Evolutionary conservation across 2,888 invertebrate species (phyloP).

Genomic region (Mimachlamys varia): DNA sequence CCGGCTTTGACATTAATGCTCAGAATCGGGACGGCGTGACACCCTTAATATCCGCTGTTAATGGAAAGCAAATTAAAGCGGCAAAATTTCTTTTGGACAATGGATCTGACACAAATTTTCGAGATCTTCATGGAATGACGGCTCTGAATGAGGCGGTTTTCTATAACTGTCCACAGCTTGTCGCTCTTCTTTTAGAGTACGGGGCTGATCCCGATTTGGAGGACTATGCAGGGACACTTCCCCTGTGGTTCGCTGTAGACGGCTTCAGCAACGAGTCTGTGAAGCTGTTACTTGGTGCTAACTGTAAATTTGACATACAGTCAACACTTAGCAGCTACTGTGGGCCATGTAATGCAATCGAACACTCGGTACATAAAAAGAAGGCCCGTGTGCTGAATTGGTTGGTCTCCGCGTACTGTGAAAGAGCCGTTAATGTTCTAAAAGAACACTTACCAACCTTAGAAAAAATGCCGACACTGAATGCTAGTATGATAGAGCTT

Average conservation of each 20-base stretch:
- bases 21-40: conserved; percentile 73
- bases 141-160: conserved; percentile 79
- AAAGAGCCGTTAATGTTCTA: conserved; percentile 63
- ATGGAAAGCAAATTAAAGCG: conserved; percentile 68
- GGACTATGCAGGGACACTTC: conserved; percentile 76
- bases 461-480: conserved; percentile 50
- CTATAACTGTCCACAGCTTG: conserved; percentile 73
- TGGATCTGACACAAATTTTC: conserved; percentile 69
- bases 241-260: conserved; percentile 79
- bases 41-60: conserved; percentile 73
- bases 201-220: conserved; percentile 75
- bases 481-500: conserved; percentile 44
- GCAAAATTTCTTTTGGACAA: conserved; percentile 69
- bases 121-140: conserved; percentile 75
- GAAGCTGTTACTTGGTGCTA: conserved; percentile 86
- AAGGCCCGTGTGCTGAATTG: conserved; percentile 65
- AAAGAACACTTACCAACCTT: conserved; percentile 46
- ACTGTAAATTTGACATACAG: conserved; percentile 92
- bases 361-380: conserved; percentile 73
- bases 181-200: conserved; percentile 71
- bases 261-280: conserved; percentile 68
- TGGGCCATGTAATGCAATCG: conserved; percentile 71
- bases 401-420: conserved; percentile 70
- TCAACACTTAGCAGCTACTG: conserved; percentile 91
- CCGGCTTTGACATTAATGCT: conserved; percentile 69